phyloP scores from a whole-genome alignment of 2,113 vertebrate species.

The Phyllostomus hastatus region DNA sequence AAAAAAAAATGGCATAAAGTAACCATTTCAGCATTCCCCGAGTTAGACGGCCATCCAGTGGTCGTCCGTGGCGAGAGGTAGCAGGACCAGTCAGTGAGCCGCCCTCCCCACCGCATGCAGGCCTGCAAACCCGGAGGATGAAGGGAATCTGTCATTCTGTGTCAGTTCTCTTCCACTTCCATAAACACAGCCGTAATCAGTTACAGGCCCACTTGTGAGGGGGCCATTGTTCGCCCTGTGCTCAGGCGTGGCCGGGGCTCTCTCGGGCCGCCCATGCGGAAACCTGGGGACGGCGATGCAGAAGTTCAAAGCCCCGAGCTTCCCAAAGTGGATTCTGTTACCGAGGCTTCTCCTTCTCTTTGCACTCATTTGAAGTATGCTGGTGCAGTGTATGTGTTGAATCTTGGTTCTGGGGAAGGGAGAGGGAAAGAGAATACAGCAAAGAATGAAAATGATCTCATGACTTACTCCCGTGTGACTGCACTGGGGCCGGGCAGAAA shows the following conservation, averaged over 20 bases:
- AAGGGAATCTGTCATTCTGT: slow-evolving; percentile 84
- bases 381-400: slow-evolving; percentile 15
- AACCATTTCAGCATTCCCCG: slow-evolving; percentile 46
- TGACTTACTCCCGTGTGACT: neutral
- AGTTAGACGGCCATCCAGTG: slow-evolving; percentile 5
- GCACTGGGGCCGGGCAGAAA: neutral
- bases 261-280: slow-evolving; percentile 78
- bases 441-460: slow-evolving; percentile 46
- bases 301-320: slow-evolving; percentile 82
- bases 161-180: slow-evolving; percentile 85
- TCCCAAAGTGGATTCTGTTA: slow-evolving; percentile 79
- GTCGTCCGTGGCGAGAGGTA: neutral
- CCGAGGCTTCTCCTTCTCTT: slow-evolving; percentile 41
- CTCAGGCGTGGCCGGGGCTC: slow-evolving; percentile 80
- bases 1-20: slow-evolving; percentile 53
- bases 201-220: slow-evolving; percentile 84
- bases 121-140: slow-evolving; percentile 76
- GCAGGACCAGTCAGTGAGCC: slow-evolving; percentile 27
- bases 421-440: slow-evolving; percentile 32
- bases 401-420: slow-evolving; percentile 26
- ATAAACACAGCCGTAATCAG: slow-evolving; percentile 87
- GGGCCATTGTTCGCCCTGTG: slow-evolving; percentile 81
- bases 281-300: slow-evolving; percentile 78
- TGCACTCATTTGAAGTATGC: slow-evolving; percentile 44
- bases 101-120: slow-evolving; percentile 60